A percentile compares a stretch with the other conserved stretches of the same genome.
Conservation (phyloP, 2,888 invertebrate genomes). For the Drosophila stalkeri region DNA sequence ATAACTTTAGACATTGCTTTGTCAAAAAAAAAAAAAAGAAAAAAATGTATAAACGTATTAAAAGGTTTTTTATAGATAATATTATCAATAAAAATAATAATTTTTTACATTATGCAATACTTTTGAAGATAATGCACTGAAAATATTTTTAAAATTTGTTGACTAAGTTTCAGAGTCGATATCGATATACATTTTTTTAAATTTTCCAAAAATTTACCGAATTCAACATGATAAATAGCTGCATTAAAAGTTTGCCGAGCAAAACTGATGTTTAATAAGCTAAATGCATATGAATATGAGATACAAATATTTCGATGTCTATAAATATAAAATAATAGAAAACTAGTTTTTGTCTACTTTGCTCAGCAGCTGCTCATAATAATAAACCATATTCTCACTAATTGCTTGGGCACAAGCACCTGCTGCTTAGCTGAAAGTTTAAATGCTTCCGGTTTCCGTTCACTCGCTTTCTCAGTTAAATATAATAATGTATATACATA, state of each 20-base stretch:
- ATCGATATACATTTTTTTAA: background rate
- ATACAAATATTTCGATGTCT: background rate
- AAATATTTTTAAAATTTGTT: no score
- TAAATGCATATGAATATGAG: slow-evolving; percentile 7
- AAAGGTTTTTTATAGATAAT: no score
- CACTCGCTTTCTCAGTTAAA: background rate
- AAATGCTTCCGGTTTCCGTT: slow-evolving; percentile 15
- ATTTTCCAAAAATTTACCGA: no score
- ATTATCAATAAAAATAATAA: no score
- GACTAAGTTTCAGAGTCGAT: no score
- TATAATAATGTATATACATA: background rate
- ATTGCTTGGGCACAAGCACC: slow-evolving; percentile 79
- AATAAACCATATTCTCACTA: slow-evolving; percentile 66
- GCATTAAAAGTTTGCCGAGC: background rate
- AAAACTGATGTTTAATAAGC: no score
- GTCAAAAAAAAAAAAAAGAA: no score
- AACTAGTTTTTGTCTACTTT: slow-evolving; percentile 3
- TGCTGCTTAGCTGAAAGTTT: slow-evolving; percentile 61
- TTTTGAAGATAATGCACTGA: no score
- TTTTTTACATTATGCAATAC: no score
- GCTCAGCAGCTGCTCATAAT: slow-evolving; percentile 35
- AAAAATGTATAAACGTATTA: no score
- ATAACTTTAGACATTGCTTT: no score
- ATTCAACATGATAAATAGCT: background rate
- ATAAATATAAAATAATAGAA: background rate